These are phyloP conservation scores for Acromyrmex heyeri DNA, from an alignment of 1,140 invertebrate genomes.

Conservation along the genomic window DNA sequence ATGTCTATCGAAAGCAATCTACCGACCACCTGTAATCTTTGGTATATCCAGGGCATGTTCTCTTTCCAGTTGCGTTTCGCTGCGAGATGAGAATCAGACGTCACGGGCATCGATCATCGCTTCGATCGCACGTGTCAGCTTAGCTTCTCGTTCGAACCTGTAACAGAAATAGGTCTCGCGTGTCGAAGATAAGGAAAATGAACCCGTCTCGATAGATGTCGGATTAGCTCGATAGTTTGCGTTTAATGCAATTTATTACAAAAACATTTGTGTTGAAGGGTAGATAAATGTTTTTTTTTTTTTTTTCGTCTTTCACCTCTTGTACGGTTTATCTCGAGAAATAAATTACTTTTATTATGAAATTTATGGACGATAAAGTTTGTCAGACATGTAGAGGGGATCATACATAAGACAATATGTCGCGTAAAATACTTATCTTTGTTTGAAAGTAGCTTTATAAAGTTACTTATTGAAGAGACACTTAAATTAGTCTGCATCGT, in stretches of 20 bases:
- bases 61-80: background rate
- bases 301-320: background rate
- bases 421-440: background rate
- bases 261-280: background rate
- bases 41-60: constrained; percentile 26
- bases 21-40: constrained; percentile 72
- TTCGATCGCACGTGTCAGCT: background rate
- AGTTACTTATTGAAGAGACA: background rate
- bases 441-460: background rate
- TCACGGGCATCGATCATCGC: constrained; percentile 16
- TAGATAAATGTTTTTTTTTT: background rate
- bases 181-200: constrained; percentile 26
- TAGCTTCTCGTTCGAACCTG: background rate
- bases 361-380: constrained; percentile 17
- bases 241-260: background rate
- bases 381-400: background rate
- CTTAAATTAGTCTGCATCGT: background rate
- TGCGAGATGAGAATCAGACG: constrained; percentile 4
- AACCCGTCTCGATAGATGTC: background rate
- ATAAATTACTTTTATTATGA: constrained; percentile 13
- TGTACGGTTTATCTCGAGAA: background rate
- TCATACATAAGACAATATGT: background rate
- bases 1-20: constrained; percentile 63
- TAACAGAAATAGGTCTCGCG: constrained; percentile 21
- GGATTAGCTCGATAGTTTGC: background rate